Evolutionary conservation across 2,888 invertebrate species (phyloP).

Genomic region (Eilema griseolum): DNA sequence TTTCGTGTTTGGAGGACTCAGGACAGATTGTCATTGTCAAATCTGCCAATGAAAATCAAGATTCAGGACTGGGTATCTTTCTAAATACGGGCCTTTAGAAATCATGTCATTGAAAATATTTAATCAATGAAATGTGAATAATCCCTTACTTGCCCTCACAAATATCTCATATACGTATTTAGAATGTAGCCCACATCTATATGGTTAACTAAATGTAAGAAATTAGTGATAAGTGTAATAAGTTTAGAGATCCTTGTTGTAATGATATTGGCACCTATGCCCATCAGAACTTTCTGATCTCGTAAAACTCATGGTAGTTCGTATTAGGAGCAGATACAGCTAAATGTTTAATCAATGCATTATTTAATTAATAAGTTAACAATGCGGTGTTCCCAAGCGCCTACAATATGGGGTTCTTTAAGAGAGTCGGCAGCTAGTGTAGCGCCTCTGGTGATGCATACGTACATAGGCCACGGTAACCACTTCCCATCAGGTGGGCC

Average conservation of each 20-base stretch:
- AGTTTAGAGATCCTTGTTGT: not conserved
- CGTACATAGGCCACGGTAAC: too few relatives aligned
- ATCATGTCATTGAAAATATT: not conserved
- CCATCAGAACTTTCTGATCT: not conserved
- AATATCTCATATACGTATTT: conserved; percentile 10
- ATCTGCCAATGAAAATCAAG: too few relatives aligned
- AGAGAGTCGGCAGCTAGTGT: too few relatives aligned
- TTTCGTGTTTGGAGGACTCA: too few relatives aligned
- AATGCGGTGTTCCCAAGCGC: too few relatives aligned
- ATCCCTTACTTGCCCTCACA: not conserved
- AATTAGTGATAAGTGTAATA: not conserved
- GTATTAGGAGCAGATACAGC: not conserved
- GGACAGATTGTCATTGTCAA: too few relatives aligned
- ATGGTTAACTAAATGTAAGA: not conserved
- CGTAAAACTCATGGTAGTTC: not conserved
- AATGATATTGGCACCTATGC: not conserved
- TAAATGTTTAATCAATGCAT: not conserved
- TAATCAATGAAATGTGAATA: not conserved
- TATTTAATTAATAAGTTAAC: not conserved
- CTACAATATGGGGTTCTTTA: too few relatives aligned
- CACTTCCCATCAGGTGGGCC: too few relatives aligned
- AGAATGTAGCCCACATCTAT: conserved; percentile 3
- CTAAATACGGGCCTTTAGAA: too few relatives aligned
- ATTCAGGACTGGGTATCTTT: too few relatives aligned
- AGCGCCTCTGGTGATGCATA: too few relatives aligned